Evolutionary conservation across 2,888 invertebrate genomes (phyloP), one percentile per base, ranked within the genome.

Genomic region (Aromia moschata): DNA sequence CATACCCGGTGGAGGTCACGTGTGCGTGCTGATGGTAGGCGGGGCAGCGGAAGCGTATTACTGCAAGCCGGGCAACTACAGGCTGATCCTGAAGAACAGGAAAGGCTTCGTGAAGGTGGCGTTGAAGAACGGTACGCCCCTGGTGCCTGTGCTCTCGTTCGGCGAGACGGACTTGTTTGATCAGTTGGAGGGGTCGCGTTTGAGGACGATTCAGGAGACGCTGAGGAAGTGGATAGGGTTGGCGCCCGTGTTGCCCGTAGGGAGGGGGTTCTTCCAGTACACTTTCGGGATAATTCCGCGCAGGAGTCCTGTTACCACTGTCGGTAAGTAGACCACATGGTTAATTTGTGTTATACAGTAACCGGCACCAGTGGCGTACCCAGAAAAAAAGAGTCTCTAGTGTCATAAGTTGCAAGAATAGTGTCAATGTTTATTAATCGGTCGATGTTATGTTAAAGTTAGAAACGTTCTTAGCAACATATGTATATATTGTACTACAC

Each of bases 251-350:
- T 78, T 93, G 44, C 87, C 90, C 0, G 80, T 88, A 30, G 94
- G 94, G 0, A 83, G 97, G 25, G 97, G 97, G 1, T 82, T 96
- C 57, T 93, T 97, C 76, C 96, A 97, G 77, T 96, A 97, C 76
- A 87, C 87, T 0, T 92, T 91, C 75, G 97, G 97, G 0, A 79
- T 94, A 4, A 79, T 97, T 51, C 96, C 98, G 0, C 85, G 87
- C 37, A 84, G 96, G 20, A 84, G 83, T 58, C 92, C 92, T 1
- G 86, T 98, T 40, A 87, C 89, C 31, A 92, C 93, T 70, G 92
- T 98, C 70, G 91, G 95, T 95, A 80, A 86, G 90, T 83, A 38
- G 5, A 44, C n/a, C n/a, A n/a, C n/a, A n/a, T n/a, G n/a, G n/a
- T n/a, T n/a, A n/a, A n/a, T n/a, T n/a, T n/a, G n/a, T n/a, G n/a